Conservation (phyloP, 2,113 vertebrate genomes). For the Platysteira castanea region DNA sequence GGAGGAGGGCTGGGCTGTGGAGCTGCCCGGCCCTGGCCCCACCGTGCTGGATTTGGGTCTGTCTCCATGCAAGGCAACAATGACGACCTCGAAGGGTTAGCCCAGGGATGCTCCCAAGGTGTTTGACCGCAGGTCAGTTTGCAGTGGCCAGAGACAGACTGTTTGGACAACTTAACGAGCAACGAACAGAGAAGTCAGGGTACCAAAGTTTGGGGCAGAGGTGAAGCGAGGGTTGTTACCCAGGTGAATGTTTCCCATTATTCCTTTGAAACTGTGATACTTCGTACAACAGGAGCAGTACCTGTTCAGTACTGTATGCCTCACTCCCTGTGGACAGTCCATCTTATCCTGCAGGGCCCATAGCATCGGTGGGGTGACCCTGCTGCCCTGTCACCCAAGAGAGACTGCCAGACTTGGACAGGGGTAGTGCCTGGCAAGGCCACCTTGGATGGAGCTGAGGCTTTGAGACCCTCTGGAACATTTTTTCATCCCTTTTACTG, state of each 20-base stretch:
- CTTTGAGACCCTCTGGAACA: background rate
- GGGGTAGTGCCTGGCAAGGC: background rate
- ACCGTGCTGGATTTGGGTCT: background rate
- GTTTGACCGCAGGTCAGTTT: fast-evolving
- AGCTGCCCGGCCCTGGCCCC: background rate
- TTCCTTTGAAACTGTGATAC: fast-evolving
- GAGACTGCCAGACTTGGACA: background rate
- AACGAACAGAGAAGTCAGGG: background rate
- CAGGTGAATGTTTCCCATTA: fast-evolving
- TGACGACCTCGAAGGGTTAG: fast-evolving
- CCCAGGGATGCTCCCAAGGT: background rate
- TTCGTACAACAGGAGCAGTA: fast-evolving
- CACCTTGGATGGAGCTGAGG: background rate
- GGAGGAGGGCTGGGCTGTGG: background rate
- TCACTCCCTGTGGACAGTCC: fast-evolving
- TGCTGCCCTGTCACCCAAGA: fast-evolving
- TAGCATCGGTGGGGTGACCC: fast-evolving
- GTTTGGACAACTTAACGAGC: background rate
- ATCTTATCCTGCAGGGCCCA: background rate
- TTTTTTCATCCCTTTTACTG: background rate
- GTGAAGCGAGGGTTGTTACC: background rate
- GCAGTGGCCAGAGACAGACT: background rate
- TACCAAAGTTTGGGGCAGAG: background rate
- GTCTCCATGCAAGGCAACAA: background rate
- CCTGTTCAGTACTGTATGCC: background rate